Evolutionary conservation across 1,140 invertebrate genomes (phyloP).

Genomic region (Dendrolimus kikuchii): DNA sequence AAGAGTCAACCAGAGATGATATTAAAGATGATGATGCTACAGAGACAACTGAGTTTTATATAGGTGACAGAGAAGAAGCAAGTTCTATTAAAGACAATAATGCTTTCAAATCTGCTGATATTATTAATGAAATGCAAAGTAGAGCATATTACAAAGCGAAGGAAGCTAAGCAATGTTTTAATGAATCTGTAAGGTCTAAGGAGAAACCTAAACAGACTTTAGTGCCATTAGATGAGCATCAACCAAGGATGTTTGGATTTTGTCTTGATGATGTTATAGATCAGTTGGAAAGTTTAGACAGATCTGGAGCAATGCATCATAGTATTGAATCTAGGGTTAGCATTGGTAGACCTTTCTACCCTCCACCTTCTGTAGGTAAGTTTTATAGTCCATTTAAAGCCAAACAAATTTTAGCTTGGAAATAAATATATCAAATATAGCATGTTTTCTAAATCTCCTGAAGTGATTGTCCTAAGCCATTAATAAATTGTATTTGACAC

Average conservation of each 20-base stretch:
- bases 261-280: conserved; percentile 26
- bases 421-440: neutral
- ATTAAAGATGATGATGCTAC: conserved; percentile 48
- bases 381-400: conserved; percentile 1
- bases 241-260: conserved; percentile 22
- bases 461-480: neutral
- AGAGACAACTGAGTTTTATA: conserved; percentile 40
- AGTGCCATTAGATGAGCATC: conserved; percentile 31
- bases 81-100: neutral
- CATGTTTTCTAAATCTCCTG: neutral
- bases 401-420: neutral
- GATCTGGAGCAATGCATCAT: conserved; percentile 50
- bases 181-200: conserved; percentile 44
- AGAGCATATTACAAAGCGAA: conserved; percentile 32
- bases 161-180: conserved; percentile 49
- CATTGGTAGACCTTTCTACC: conserved; percentile 19
- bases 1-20: conserved; percentile 25
- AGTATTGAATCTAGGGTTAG: conserved; percentile 35
- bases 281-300: conserved; percentile 28
- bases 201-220: conserved; percentile 29
- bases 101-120: neutral
- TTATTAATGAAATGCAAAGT: neutral
- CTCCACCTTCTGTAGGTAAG: conserved; percentile 53
- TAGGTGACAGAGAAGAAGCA: conserved; percentile 24
- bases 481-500: too few species aligned